Base-by-base conservation (phyloP, 2,888 invertebrate species). In the Chloromyia formosa region DNA sequence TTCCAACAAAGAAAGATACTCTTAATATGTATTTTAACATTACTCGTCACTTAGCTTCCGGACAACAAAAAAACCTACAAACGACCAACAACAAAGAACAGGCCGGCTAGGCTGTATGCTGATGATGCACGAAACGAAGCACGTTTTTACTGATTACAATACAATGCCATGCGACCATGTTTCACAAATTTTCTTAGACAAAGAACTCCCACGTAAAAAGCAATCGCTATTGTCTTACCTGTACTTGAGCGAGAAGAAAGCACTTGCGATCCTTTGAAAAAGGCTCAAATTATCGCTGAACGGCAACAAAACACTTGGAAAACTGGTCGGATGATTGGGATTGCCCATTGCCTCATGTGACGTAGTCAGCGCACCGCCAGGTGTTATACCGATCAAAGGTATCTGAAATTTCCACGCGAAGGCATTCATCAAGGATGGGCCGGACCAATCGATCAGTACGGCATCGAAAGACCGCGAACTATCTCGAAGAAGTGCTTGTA, bases 381-480 rank as follows among this genome's bases (percentile, higher is more conserved):
- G 84, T 7, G 87, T 86, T 4, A 89, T 86, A 3, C 87, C 85
- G 74, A 90, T 87, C 56, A 88, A 86, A 2, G 89, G 88, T 27
- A 84, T 86, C 42, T 87, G 81, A 79, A 89, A 89, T 78, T 87
- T 87, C 56, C 88, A 86, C 20, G 88, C 87, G 20, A 87, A 86
- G 0, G 86, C 88, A 74, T 87, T 87, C 53, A 87, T 79, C 0
- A 87, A 73, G 0, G 88, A 88, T n/a, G 80, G 78, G 3, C 86
- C 83, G 7, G 88, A 84, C n/a, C 87, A 86, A 81, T 90, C 90
- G 1, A 87, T 85, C 53, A 90, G 82, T 0, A 89, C 86, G 42
- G 89, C 80, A 80, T 90, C 90, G 78, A 89, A 90, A 74, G 85
- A 84, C 40, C 85, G 86, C 0, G 85, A 85, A 75, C 86, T 62